These are phyloP conservation scores for Trachymyrmex septentrionalis DNA, from an alignment of 1,140 invertebrate genomes.

Conservation along the genomic window DNA sequence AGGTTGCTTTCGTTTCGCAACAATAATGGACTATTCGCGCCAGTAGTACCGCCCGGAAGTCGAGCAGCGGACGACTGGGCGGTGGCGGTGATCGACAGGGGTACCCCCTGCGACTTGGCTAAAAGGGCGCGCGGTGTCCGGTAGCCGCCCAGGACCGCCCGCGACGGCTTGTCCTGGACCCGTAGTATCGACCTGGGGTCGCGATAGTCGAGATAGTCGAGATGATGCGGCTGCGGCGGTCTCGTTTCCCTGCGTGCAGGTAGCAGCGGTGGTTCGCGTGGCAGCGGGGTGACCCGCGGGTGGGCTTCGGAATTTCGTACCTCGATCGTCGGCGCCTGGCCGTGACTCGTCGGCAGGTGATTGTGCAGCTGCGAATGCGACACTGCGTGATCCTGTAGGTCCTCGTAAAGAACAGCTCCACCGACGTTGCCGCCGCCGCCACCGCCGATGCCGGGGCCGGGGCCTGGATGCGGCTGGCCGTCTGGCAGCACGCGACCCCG, in stretches of 20 bases:
- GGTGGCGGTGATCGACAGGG: constrained; percentile 75
- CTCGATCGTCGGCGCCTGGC: constrained; percentile 87
- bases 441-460: constrained; percentile 74
- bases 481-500: constrained; percentile 80
- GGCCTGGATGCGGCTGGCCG: constrained; percentile 78
- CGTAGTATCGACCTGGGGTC: constrained; percentile 83
- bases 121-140: constrained; percentile 80
- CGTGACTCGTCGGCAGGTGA: constrained; percentile 81
- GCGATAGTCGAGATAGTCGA: constrained; percentile 86
- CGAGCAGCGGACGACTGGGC: constrained; percentile 43
- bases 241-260: constrained; percentile 71
- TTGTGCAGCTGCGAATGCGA: constrained; percentile 84
- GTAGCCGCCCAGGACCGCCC: constrained; percentile 83
- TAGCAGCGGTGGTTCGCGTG: constrained; percentile 75
- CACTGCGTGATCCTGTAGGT: constrained; percentile 86
- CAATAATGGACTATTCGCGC: constrained; percentile 58
- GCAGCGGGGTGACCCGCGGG: constrained; percentile 58
- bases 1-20: constrained; percentile 54
- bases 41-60: constrained; percentile 27
- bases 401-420: constrained; percentile 89
- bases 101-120: constrained; percentile 78
- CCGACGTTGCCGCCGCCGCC: constrained; percentile 81
- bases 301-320: constrained; percentile 82
- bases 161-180: constrained; percentile 81
- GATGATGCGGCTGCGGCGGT: constrained; percentile 79